These are phyloP conservation scores for Pelusios castaneus DNA, from an alignment of 2,113 vertebrate species.

Conservation along the genomic window DNA sequence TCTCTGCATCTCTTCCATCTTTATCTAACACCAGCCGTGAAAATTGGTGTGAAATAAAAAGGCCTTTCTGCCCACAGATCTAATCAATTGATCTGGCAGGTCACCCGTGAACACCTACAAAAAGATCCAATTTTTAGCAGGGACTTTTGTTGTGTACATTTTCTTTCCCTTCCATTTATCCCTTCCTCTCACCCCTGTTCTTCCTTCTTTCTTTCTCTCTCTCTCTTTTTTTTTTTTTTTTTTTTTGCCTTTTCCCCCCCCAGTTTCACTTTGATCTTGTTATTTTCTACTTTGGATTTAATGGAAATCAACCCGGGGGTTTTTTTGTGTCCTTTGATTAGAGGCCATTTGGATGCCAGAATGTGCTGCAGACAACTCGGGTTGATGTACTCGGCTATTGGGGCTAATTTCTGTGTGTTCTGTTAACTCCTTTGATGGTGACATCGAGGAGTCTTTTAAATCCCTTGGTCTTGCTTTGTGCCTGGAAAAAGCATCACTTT, in stretches of 20 bases:
- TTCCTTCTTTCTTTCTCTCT: neutral
- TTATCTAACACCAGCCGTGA: slow-evolving; percentile 68
- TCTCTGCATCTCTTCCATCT: slow-evolving; percentile 60
- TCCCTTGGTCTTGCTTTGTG: neutral
- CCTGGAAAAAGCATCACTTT: neutral
- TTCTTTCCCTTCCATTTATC: neutral
- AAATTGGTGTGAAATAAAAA: slow-evolving; percentile 86
- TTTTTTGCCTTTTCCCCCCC: neutral
- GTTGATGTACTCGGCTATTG: neutral
- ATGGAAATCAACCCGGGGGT: slow-evolving; percentile 43
- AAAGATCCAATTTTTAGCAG: slow-evolving; percentile 58
- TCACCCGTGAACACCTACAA: slow-evolving; percentile 57
- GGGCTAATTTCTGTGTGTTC: neutral
- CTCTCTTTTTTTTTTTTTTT: neutral
- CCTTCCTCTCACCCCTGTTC: neutral
- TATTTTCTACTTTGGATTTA: slow-evolving; percentile 52
- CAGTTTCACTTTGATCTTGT: slow-evolving; percentile 56
- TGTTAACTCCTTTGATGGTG: neutral
- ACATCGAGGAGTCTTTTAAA: neutral
- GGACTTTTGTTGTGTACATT: neutral
- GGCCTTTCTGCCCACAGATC: slow-evolving; percentile 75
- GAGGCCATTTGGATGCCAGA: neutral
- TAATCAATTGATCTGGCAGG: slow-evolving; percentile 80
- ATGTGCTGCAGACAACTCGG: neutral
- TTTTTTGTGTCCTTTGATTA: neutral